Evolutionary conservation across 23 tunicate species (phyloP), one percentile per base, ranked within the genome.

Genomic region (Diplosoma virens): DNA sequence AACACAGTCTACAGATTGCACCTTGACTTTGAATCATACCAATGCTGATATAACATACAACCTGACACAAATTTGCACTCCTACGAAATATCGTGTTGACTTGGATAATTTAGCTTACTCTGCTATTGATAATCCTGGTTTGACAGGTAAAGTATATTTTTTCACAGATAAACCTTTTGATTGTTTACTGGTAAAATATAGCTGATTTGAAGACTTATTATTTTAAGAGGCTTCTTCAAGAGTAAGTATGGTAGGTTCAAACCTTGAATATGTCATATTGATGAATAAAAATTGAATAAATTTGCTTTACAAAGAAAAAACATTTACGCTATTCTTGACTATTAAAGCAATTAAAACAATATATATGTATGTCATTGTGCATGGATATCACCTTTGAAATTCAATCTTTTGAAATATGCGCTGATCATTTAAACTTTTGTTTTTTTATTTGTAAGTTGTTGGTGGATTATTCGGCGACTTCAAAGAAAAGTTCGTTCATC

Each of bases 391-490:
- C n/a, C n/a, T n/a, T n/a, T n/a, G n/a, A n/a, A n/a, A n/a, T n/a
- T n/a, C n/a, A n/a, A n/a, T n/a, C n/a, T 58, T 58, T 20, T 17
- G 65, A 18, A 58, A 58, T 7, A 23, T 17, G 14, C 7, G 16
- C 7, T 20, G 21, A 23, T 6, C 14, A 11, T 6, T n/a, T 58
- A 22, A 20, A 9, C 7, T 58, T 64, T 28, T 64, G 52, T 34
- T 68, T n/a, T n/a, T n/a, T n/a, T n/a, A 68, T 68, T 16, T 47
- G 47, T 23, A 28, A 72, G 78, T 50, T 47, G 46, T 61, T 5
- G 61, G 24, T 48, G 61, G 78, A 25, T 9, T 77, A 14, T 84
- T 63, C 59, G 32, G 47, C 1, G 93, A 86, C 23, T 86, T 86
- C 70, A 86, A 86, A 64, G 63, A 79, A 27, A 47, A 59, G 25